phyloP scores from a whole-genome alignment of 1,140 invertebrate genomes.

The Diuraphis noxia region DNA sequence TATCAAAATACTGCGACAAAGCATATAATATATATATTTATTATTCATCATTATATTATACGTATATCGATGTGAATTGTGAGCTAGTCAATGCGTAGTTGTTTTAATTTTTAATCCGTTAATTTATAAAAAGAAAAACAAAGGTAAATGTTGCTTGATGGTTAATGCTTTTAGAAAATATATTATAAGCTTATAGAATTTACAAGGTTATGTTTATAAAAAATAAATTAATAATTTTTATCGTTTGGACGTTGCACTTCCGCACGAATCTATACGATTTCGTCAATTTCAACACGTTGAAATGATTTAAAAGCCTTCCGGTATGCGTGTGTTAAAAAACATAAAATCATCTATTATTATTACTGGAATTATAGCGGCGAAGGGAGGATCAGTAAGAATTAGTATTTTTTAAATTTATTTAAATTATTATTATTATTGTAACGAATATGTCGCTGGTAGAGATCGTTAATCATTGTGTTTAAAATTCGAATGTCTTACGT shows the following conservation, averaged over 20 bases:
- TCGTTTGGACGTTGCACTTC: neutral
- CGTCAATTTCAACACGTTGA: neutral
- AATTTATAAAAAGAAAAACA: neutral
- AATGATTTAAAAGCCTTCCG: neutral
- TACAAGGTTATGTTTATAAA: neutral
- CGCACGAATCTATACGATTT: neutral
- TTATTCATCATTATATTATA: too few species aligned
- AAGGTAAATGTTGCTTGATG: neutral
- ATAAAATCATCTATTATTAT: neutral
- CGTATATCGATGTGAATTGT: neutral
- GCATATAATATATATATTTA: neutral
- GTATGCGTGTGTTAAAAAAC: neutral
- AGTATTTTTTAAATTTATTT: neutral
- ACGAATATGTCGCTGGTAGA: neutral
- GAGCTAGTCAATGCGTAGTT: neutral
- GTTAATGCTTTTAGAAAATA: neutral
- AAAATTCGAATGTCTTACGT: slow-evolving; percentile 1
- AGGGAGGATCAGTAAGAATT: neutral
- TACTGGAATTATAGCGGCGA: neutral
- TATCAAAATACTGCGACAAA: neutral
- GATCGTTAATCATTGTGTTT: neutral
- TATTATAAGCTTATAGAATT: neutral
- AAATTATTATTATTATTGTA: neutral
- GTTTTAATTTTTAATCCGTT: neutral
- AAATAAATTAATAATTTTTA: neutral